These are phyloP conservation scores for Laticauda laticaudata DNA, from an alignment of 2,113 vertebrate species.

Conservation along the genomic window DNA sequence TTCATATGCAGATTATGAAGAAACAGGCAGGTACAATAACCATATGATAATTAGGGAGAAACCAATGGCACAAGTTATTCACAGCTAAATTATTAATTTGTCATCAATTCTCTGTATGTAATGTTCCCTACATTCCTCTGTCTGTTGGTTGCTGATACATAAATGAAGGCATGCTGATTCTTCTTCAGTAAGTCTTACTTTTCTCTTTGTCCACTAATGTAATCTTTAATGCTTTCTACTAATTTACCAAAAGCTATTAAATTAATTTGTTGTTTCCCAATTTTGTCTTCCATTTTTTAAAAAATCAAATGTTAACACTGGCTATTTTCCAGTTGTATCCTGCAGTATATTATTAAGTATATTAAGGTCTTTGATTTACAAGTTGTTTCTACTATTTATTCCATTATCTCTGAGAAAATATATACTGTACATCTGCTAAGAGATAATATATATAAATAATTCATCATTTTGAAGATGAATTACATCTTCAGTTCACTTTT, in stretches of 20 bases:
- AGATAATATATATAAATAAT: not conserved
- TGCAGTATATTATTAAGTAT: not conserved
- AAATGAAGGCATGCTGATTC: not conserved
- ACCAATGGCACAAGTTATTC: not conserved
- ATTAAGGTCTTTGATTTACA: not conserved
- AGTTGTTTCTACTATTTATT: not conserved
- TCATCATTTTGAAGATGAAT: not conserved
- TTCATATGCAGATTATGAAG: not conserved
- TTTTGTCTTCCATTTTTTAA: not conserved
- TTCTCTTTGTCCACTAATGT: not conserved
- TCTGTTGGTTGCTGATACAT: not conserved
- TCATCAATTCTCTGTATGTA: not conserved
- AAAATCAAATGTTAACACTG: not conserved
- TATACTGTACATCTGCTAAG: not conserved
- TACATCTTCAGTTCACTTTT: not conserved
- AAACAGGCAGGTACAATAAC: not conserved
- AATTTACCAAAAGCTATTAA: not conserved
- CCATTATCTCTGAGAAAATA: not conserved
- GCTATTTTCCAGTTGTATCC: not conserved
- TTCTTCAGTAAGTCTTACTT: not conserved
- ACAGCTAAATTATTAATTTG: not conserved
- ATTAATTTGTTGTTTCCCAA: not conserved
- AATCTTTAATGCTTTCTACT: not conserved
- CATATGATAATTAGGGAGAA: not conserved
- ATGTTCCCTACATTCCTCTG: not conserved